These are phyloP conservation scores for Homarus americanus DNA, from an alignment of 1,140 invertebrate genomes.

Conservation along the genomic window DNA sequence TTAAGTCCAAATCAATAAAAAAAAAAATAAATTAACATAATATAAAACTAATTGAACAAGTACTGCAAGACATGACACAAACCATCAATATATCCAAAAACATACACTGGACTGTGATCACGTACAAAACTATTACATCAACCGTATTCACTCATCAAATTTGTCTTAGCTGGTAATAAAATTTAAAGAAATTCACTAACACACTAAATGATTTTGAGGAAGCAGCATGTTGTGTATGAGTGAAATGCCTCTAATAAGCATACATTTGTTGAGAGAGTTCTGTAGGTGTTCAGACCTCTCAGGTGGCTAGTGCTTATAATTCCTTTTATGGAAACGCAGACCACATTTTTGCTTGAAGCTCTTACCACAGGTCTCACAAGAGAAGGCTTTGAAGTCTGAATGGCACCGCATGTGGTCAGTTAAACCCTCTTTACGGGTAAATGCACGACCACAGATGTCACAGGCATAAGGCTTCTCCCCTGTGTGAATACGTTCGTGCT, in stretches of 20 bases:
- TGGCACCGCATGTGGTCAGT: constrained; percentile 75
- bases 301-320: constrained; percentile 70
- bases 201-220: not conserved
- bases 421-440: constrained; percentile 74
- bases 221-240: not conserved
- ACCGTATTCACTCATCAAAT: not conserved
- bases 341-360: constrained; percentile 75
- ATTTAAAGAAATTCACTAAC: not conserved
- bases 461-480: constrained; percentile 74
- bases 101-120: not conserved
- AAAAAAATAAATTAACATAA: too few relatives aligned
- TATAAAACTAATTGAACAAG: not conserved
- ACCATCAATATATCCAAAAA: not conserved
- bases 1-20: too few relatives aligned
- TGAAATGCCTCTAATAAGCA: not conserved
- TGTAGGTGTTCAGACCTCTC: not conserved
- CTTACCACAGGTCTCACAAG: constrained; percentile 73
- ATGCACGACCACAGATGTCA: constrained; percentile 71
- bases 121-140: not conserved
- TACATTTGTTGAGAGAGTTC: not conserved
- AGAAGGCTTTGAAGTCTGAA: constrained; percentile 74
- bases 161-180: not conserved
- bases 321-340: constrained; percentile 73
- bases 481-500: constrained; percentile 74
- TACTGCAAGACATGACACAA: not conserved